A percentile compares a stretch with the other conserved stretches of the same genome.
phyloP scores from a whole-genome alignment of 2,888 invertebrate species.

The Sceliomorpha sp. region DNA sequence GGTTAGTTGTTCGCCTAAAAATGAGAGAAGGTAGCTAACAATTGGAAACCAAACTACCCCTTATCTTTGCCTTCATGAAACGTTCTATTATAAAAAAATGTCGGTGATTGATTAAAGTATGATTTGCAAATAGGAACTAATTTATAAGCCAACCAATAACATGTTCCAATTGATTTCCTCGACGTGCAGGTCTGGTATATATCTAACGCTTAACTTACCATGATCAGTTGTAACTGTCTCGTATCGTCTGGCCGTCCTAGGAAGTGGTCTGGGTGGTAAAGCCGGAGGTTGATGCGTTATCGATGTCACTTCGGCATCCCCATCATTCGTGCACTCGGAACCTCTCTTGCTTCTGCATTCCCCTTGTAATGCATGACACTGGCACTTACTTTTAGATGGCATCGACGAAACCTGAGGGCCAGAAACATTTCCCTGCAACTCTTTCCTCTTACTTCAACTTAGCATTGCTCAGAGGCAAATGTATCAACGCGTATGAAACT shows the following conservation, averaged over 20 bases:
- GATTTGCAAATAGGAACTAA: no score
- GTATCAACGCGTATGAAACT: slow-evolving; percentile 35
- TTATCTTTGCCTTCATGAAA: no score
- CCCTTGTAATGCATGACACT: slow-evolving; percentile 74
- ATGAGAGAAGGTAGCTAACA: no score
- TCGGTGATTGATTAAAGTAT: no score
- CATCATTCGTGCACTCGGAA: slow-evolving; percentile 69
- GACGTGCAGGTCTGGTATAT: no score
- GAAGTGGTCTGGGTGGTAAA: slow-evolving; percentile 76
- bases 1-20: no score
- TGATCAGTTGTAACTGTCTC: slow-evolving; percentile 69
- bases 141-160: no score
- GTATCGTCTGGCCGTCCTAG: slow-evolving; percentile 74
- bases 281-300: slow-evolving; percentile 78
- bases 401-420: slow-evolving; percentile 61
- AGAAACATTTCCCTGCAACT: slow-evolving; percentile 28
- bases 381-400: slow-evolving; percentile 71
- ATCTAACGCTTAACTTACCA: slow-evolving; percentile 64
- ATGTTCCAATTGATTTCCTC: no score
- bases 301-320: slow-evolving; percentile 67
- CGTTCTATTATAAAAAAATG: no score
- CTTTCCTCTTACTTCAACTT: slow-evolving; percentile 22
- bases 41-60: no score
- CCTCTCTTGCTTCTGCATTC: slow-evolving; percentile 65
- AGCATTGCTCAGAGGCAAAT: slow-evolving; percentile 7